A percentile compares a stretch with the other conserved stretches of the same genome.
phyloP scores from a whole-genome alignment of 2,113 vertebrate species.

The Thinocorus orbignyianus region DNA sequence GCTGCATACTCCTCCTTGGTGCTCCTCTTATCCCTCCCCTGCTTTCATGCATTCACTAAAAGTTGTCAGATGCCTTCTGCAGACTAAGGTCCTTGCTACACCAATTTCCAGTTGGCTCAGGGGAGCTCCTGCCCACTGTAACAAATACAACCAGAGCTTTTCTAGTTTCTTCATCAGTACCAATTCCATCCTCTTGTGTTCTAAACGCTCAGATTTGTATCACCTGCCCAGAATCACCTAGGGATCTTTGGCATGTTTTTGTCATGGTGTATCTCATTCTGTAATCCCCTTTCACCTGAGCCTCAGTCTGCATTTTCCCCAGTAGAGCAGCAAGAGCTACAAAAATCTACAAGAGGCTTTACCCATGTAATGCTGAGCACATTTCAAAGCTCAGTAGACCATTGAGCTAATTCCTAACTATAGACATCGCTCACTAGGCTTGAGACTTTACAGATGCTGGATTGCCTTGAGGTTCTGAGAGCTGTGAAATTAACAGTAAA shows the following conservation, averaged over 20 bases:
- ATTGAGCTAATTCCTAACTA: neutral
- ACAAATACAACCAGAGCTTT: neutral
- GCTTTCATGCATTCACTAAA: neutral
- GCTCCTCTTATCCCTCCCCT: neutral
- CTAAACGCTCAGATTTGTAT: neutral
- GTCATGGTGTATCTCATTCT: neutral
- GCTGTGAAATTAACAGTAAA: conserved; percentile 19
- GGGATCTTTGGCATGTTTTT: neutral
- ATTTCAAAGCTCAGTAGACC: neutral
- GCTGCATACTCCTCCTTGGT: neutral
- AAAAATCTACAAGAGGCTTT: neutral
- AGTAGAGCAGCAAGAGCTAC: neutral
- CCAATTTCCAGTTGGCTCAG: neutral
- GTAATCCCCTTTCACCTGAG: neutral
- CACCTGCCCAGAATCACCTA: neutral
- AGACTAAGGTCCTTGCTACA: neutral
- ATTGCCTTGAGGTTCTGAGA: neutral
- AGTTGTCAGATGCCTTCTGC: no score
- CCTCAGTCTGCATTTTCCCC: neutral
- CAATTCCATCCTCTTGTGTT: no score
- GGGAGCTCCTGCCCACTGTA: neutral
- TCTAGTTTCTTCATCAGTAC: neutral
- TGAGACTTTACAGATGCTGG: neutral
- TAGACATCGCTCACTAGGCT: neutral
- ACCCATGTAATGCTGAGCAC: neutral